phyloP scores from a whole-genome alignment of 2,888 invertebrate species.

The Trichogramma evanescens region DNA sequence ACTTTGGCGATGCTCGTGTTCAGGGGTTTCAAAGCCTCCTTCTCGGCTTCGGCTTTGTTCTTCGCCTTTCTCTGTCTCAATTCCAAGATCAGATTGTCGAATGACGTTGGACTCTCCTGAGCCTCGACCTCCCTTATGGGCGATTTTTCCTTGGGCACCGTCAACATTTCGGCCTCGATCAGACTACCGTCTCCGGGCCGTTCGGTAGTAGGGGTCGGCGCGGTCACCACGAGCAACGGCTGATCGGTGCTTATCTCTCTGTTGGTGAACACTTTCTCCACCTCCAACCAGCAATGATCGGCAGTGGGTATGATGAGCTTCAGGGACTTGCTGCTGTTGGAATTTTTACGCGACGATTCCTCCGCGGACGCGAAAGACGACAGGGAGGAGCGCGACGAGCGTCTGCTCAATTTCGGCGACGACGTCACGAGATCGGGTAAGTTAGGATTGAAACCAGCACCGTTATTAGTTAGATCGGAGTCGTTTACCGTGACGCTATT shows the following conservation, averaged over 20 bases:
- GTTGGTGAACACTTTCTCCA: slow-evolving; percentile 9
- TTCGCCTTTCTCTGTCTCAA: slow-evolving; percentile 35
- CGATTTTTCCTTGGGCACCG: slow-evolving; percentile 25
- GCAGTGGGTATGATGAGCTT: not conserved
- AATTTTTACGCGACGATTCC: slow-evolving; percentile 14
- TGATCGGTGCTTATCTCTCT: not conserved
- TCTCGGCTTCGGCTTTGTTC: slow-evolving; percentile 28
- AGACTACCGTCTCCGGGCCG: slow-evolving; percentile 22
- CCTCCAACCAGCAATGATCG: slow-evolving; percentile 10
- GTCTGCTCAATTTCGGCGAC: slow-evolving; percentile 31
- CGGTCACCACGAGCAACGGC: slow-evolving; percentile 30
- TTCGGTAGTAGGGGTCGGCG: slow-evolving; percentile 36
- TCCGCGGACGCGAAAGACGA: slow-evolving; percentile 13
- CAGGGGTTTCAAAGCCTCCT: slow-evolving; percentile 34
- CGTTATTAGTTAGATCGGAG: slow-evolving; percentile 1
- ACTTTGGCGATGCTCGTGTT: slow-evolving; percentile 36
- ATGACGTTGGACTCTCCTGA: slow-evolving; percentile 26
- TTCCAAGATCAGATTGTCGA: slow-evolving; percentile 36
- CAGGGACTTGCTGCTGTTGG: not conserved
- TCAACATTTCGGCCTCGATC: slow-evolving; percentile 25
- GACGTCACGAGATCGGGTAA: slow-evolving; percentile 37
- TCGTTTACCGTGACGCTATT: not conserved
- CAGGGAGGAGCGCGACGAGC: slow-evolving; percentile 25
- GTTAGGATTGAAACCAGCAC: slow-evolving; percentile 20
- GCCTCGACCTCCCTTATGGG: not conserved